Evolutionary conservation across 2,888 invertebrate genomes (phyloP).

Genomic region (Eulithis prunata): DNA sequence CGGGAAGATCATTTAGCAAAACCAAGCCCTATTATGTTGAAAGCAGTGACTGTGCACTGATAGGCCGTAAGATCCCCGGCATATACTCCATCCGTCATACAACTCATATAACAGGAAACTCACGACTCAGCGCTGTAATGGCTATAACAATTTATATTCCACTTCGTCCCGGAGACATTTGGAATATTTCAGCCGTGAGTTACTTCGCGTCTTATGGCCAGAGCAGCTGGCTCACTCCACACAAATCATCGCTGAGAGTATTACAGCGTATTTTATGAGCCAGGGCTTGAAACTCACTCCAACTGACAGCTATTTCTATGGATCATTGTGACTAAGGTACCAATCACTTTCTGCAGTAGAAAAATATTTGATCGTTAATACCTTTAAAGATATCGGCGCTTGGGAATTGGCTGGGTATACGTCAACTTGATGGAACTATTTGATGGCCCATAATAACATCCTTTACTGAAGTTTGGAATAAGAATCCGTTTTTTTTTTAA

Average conservation of each 20-base stretch:
- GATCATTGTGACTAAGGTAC: too few species aligned
- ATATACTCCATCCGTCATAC: conserved; percentile 7
- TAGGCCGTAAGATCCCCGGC: neutral
- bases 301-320: too few species aligned
- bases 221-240: conserved; percentile 20
- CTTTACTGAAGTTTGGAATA: too few species aligned
- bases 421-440: too few species aligned
- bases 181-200: conserved; percentile 46
- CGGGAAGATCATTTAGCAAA: neutral
- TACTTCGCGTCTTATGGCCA: conserved; percentile 29
- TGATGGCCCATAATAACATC: too few species aligned
- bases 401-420: too few species aligned
- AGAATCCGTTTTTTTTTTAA: too few species aligned
- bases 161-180: conserved; percentile 37
- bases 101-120: conserved; percentile 12
- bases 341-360: too few species aligned
- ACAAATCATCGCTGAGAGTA: neutral
- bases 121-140: conserved; percentile 35
- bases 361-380: too few species aligned
- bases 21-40: neutral
- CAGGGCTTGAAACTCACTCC: too few species aligned
- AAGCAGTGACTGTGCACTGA: neutral
- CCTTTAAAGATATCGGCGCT: too few species aligned
- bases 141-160: conserved; percentile 42
- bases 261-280: too few species aligned